These are phyloP conservation scores for Brenthis daphne DNA, from an alignment of 2,888 invertebrate genomes.

Conservation along the genomic window DNA sequence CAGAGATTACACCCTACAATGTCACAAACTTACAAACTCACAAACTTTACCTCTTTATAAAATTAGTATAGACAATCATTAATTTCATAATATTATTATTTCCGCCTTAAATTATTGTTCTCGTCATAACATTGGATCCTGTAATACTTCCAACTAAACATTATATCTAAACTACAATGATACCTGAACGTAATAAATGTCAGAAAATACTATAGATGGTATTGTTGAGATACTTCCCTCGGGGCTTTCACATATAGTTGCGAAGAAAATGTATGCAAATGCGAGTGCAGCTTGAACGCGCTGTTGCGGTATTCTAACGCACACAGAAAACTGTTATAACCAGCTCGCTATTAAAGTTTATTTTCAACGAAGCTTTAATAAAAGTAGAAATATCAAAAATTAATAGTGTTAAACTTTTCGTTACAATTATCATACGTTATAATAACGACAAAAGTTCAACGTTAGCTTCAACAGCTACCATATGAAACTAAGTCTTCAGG, in stretches of 20 bases:
- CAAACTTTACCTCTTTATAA: no score
- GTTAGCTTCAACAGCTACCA: constrained; percentile 2
- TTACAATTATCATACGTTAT: not conserved
- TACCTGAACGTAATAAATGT: constrained; percentile 27
- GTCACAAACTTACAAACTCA: no score
- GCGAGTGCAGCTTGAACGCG: constrained; percentile 27
- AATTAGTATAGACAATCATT: no score
- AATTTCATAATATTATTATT: no score
- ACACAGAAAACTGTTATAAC: constrained; percentile 8
- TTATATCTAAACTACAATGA: constrained; percentile 16
- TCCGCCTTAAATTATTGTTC: no score
- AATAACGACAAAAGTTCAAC: constrained; percentile 1
- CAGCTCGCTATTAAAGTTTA: constrained; percentile 16
- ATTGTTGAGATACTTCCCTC: constrained; percentile 27
- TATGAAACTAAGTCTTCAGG: constrained; percentile 7
- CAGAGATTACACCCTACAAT: no score
- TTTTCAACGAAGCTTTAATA: constrained; percentile 7
- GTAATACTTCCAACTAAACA: not conserved
- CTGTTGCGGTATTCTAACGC: constrained; percentile 25
- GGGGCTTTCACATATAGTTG: constrained; percentile 24
- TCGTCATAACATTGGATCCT: no score
- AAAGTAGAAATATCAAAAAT: not conserved
- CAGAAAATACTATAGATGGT: constrained; percentile 20
- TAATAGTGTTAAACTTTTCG: not conserved
- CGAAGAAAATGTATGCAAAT: constrained; percentile 37